Evolutionary conservation across 2,113 vertebrate genomes (phyloP).

Genomic region (Python bivittatus): DNA sequence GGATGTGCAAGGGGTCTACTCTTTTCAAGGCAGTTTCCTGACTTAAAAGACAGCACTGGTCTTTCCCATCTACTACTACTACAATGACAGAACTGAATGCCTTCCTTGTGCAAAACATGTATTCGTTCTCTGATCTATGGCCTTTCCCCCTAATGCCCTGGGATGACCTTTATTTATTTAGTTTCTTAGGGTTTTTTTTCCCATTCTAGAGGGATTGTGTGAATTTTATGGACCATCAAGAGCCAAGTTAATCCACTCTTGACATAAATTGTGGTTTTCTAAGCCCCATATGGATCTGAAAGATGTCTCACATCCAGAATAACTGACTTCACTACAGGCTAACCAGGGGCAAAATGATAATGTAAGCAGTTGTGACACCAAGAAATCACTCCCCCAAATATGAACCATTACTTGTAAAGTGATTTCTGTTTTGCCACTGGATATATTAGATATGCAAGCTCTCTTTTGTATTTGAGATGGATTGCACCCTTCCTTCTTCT

Average conservation of each 20-base stretch:
- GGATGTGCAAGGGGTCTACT: not conserved
- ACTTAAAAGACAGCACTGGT: not conserved
- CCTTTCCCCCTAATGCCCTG: not conserved
- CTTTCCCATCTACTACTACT: not conserved
- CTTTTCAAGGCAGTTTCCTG: not conserved
- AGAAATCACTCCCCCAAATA: not conserved
- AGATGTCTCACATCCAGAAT: not conserved
- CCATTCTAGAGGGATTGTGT: not conserved
- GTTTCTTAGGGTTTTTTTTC: not conserved
- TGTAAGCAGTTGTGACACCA: not conserved
- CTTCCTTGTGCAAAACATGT: not conserved
- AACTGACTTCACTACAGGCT: not conserved
- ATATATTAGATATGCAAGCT: not conserved
- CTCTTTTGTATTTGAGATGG: not conserved
- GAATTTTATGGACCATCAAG: not conserved
- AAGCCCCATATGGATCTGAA: not conserved
- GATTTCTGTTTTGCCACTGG: not conserved
- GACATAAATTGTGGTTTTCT: not conserved
- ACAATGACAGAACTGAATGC: not conserved
- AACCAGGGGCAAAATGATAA: conserved; percentile 1
- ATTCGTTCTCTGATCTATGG: not conserved
- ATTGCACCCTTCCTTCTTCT: not conserved
- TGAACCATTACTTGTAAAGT: not conserved
- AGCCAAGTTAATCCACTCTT: not conserved
- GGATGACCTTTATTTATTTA: not conserved